These are phyloP conservation scores for Chaetura pelagica DNA, from an alignment of 2,113 vertebrate species.

Conservation along the genomic window DNA sequence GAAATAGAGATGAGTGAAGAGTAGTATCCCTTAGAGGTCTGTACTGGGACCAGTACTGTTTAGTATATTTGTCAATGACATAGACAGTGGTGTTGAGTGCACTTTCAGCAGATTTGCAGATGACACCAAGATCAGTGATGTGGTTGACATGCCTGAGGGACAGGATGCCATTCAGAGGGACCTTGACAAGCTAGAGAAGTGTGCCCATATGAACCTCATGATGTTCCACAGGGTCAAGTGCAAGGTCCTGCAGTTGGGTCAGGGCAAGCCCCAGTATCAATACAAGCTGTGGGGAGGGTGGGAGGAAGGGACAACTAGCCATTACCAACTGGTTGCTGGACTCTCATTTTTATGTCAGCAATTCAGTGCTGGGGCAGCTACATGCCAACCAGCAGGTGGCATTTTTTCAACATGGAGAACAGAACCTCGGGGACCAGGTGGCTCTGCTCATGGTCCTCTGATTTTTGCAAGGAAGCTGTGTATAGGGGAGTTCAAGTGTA, in stretches of 20 bases:
- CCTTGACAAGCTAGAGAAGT: not conserved
- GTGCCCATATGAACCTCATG: not conserved
- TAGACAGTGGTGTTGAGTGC: not conserved
- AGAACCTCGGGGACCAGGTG: too few relatives aligned
- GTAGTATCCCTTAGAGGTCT: not conserved
- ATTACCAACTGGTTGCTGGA: too few relatives aligned
- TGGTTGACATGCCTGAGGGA: not conserved
- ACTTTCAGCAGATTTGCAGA: not conserved
- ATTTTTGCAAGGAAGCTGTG: too few relatives aligned
- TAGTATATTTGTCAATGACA: not conserved
- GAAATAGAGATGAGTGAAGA: not conserved
- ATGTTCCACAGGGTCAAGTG: not conserved
- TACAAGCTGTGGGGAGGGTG: too few relatives aligned
- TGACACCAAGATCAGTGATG: not conserved
- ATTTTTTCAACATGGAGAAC: too few relatives aligned
- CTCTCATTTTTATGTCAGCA: too few relatives aligned
- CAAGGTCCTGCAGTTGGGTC: not conserved
- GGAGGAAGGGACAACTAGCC: too few relatives aligned
- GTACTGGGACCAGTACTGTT: rapidly evolving
- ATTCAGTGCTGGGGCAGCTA: too few relatives aligned
- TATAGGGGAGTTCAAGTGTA: too few relatives aligned
- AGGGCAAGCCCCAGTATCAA: too few relatives aligned
- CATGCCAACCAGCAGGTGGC: too few relatives aligned
- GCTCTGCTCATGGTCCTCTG: too few relatives aligned
- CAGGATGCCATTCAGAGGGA: not conserved